These are phyloP conservation scores for Lasioglossum vierecki DNA, from an alignment of 2,888 invertebrate genomes.

Conservation along the genomic window DNA sequence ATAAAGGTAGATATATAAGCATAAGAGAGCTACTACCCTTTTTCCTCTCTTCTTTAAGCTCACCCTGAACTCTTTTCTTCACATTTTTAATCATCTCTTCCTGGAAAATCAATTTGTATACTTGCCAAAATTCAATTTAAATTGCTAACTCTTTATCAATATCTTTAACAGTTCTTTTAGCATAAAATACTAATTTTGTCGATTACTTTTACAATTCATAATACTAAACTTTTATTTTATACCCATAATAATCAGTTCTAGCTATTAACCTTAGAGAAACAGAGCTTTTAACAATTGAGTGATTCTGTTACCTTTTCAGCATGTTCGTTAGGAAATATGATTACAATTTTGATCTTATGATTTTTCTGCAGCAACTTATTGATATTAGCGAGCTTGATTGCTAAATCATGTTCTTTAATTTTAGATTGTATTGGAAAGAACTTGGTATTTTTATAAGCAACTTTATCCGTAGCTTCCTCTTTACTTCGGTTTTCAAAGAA, in stretches of 20 bases:
- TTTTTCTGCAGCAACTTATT: conserved; percentile 78
- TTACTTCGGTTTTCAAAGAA: fast-evolving
- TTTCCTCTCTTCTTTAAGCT: fast-evolving
- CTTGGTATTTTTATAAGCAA: conserved; percentile 69
- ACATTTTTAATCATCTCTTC: background rate
- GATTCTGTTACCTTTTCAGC: conserved; percentile 26
- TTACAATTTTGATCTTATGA: conserved; percentile 75
- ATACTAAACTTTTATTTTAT: background rate
- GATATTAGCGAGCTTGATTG: conserved; percentile 78
- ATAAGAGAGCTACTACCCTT: background rate
- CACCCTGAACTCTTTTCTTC: conserved; percentile 11
- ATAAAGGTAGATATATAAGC: background rate
- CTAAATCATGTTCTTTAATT: conserved; percentile 81
- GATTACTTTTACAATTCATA: background rate
- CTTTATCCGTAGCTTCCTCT: conserved; percentile 26
- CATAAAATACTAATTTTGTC: background rate
- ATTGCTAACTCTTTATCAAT: background rate
- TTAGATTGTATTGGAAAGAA: conserved; percentile 75
- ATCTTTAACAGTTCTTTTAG: background rate
- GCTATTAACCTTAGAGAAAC: background rate
- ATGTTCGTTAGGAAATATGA: conserved; percentile 60
- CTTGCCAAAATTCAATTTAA: background rate
- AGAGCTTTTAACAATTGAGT: background rate
- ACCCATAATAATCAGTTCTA: no score
- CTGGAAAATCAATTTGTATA: conserved; percentile 23